phyloP scores from a whole-genome alignment of 2,113 vertebrate species.

The Trogon melanurus region DNA sequence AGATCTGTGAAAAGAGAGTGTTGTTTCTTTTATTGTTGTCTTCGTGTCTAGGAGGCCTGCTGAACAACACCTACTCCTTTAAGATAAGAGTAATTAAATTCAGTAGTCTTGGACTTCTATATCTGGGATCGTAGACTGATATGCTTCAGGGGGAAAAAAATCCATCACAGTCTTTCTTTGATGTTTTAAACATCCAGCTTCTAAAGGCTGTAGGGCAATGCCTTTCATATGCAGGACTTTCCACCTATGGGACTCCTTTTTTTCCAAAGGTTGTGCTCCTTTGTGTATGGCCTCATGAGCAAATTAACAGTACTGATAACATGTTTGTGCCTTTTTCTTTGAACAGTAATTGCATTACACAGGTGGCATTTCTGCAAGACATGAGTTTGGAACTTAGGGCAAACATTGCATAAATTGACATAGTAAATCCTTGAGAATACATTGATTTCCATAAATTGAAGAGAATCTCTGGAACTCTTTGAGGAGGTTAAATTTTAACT shows the following conservation, averaged over 20 bases:
- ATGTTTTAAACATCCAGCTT: not conserved
- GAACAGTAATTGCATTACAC: not conserved
- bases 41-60: not conserved
- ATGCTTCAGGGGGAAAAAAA: accelerated
- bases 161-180: not conserved
- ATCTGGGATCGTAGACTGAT: not conserved
- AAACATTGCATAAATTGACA: not conserved
- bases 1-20: not conserved
- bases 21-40: not conserved
- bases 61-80: not conserved
- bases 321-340: not conserved
- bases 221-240: not conserved
- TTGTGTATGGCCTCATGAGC: not conserved
- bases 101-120: not conserved
- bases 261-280: not conserved
- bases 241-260: not conserved
- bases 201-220: not conserved
- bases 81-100: not conserved
- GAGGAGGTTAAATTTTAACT: not conserved
- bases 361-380: not conserved
- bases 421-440: not conserved
- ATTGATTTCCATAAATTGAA: not conserved
- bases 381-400: not conserved
- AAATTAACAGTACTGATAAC: not conserved
- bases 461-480: not conserved